Evolutionary conservation across 53 echinoderm and acorn worm species (phyloP), one percentile per base, ranked within the genome.

Genomic region (Paracentrotus lividus): DNA sequence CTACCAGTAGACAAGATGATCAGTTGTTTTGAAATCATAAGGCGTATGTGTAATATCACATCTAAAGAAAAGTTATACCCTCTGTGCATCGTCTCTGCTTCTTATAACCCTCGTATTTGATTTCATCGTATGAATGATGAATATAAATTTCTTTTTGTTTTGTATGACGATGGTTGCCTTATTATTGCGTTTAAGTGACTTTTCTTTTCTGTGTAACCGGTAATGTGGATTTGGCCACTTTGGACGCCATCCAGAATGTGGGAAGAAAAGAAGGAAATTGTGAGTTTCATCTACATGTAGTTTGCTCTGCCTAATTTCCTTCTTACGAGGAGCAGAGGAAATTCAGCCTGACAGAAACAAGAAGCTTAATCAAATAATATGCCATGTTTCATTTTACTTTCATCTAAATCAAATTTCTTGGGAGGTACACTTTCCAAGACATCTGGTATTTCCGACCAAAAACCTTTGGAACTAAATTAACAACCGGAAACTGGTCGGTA

Each of bases 311-410:
- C 64, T 24, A 24, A 64, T 89, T 89, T 89, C 89, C 89, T 58
- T 64, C 59, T 89, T 58, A 40, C 34, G 21, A 86, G n/a, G 36
- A 55, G 32, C 64, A 38, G 24, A 64, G 89, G 89, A 89, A 89
- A 89, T 89, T 59, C 24, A 65, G 43, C 57, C 23, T 61, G 89
- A 64, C 89, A 89, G 60, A 61, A 61, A 89, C 64, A 89, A 89
- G 89, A 89, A 61, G 89, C 65, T 64, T 20, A 36, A 89, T 89
- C 89, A 61, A 59, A 64, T 44, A 89, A 60, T 65, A 89, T 60
- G 64, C 65, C 89, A 89, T 89, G 89, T 61, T 64, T 64, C 8
- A 61, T 89, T 8, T 65, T 57, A 64, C 44, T 38, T 61, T 89
- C 59, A 64, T 60, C 59, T 89, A 42, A 89, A 89, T 58, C 40